These are phyloP conservation scores for Vombatus ursinus DNA, from an alignment of 2,113 vertebrate species.

Conservation along the genomic window DNA sequence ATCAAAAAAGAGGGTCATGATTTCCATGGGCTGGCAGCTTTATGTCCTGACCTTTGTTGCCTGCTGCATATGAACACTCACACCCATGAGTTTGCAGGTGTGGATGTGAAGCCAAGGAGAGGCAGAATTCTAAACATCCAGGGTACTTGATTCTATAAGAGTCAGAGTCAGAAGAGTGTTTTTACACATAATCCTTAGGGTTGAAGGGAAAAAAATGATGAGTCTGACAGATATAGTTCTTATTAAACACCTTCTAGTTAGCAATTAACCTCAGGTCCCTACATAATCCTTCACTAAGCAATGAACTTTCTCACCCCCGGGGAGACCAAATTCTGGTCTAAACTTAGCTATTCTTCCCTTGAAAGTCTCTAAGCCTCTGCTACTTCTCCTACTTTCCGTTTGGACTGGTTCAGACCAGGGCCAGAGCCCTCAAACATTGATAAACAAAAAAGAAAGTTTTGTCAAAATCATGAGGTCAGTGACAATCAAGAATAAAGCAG, in stretches of 20 bases:
- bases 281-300: constrained; percentile 12
- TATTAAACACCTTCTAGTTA: constrained; percentile 31
- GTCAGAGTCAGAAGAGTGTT: not conserved
- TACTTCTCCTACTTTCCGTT: not conserved
- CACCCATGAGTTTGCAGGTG: not conserved
- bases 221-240: not conserved
- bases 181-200: constrained; percentile 8
- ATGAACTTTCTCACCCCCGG: not conserved
- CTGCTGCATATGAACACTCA: not conserved
- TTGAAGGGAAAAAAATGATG: constrained; percentile 21
- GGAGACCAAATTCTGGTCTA: constrained; percentile 23
- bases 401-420: not conserved
- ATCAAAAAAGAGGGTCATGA: not conserved
- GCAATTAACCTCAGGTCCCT: not conserved
- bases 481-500: not conserved
- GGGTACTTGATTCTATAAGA: not conserved
- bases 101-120: not conserved
- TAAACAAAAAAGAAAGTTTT: not conserved
- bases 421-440: constrained; percentile 19
- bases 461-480: not conserved
- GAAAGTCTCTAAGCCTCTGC: not conserved
- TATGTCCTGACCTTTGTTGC: not conserved
- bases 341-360: not conserved
- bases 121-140: not conserved
- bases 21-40: not conserved